Percentiles rank a stretch among this genome's conserved stretches.
Evolutionary conservation across 2,888 invertebrate genomes (phyloP).

Genomic region (Leptothorax acervorum): DNA sequence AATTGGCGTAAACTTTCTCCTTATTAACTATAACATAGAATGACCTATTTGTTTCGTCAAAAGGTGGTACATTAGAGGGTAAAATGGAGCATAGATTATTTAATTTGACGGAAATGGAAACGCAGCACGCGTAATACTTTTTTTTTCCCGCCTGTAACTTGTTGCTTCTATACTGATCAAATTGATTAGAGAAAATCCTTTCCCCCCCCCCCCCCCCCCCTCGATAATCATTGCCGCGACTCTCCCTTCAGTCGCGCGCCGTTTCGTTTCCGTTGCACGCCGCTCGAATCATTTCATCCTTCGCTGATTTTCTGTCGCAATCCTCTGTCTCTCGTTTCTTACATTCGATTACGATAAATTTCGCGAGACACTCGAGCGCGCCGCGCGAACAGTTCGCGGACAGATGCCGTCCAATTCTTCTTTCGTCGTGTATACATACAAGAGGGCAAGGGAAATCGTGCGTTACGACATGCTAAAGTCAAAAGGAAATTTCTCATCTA

Average conservation of each 20-base stretch:
- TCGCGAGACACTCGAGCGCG: constrained; percentile 49
- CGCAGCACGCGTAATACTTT: not conserved
- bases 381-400: constrained; percentile 57
- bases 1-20: not conserved
- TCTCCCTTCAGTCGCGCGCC: constrained; percentile 30
- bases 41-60: not conserved
- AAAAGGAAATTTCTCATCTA: constrained; percentile 29
- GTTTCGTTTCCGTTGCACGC: constrained; percentile 32
- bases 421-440: constrained; percentile 49
- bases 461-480: constrained; percentile 20
- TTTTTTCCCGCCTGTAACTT: not conserved
- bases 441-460: constrained; percentile 7
- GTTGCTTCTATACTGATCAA: constrained; percentile 10
- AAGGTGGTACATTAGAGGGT: not conserved
- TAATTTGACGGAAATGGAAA: not conserved
- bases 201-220: not conserved
- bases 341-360: constrained; percentile 49
- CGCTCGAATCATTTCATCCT: constrained; percentile 44
- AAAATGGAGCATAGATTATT: not conserved
- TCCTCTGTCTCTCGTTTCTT: constrained; percentile 52
- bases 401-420: constrained; percentile 71
- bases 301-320: constrained; percentile 51
- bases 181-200: constrained; percentile 12
- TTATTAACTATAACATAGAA: not conserved
- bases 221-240: constrained; percentile 24